These are phyloP conservation scores for Himantopus leucocephalus DNA, from an alignment of 2,113 vertebrate species.

Conservation along the genomic window DNA sequence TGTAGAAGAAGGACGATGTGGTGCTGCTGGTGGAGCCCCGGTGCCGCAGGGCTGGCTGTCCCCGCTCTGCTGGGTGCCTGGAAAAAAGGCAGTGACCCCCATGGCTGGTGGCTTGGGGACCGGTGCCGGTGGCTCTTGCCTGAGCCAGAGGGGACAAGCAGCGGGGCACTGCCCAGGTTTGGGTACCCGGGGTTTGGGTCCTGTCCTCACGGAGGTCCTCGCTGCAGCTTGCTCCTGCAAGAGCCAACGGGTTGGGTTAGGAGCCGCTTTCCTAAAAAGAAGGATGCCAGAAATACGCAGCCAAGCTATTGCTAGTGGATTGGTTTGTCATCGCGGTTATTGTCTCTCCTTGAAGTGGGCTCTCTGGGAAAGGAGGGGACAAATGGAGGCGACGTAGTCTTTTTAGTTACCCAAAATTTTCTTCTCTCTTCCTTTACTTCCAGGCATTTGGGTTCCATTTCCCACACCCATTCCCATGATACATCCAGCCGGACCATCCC, in stretches of 20 bases:
- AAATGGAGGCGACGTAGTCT: not conserved
- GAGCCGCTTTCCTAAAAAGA: not conserved
- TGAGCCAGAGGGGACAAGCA: not conserved
- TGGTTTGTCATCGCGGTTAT: not conserved
- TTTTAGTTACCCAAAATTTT: not conserved
- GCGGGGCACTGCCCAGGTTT: rapidly evolving
- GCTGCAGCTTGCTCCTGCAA: not conserved
- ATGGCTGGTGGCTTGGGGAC: not conserved
- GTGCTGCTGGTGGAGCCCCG: not conserved
- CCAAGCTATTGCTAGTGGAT: not conserved
- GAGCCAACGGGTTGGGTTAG: not conserved
- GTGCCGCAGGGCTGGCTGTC: not conserved
- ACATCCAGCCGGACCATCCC: not conserved
- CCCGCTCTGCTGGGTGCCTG: not conserved
- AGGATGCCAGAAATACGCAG: not conserved
- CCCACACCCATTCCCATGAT: rapidly evolving
- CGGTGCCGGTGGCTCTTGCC: not conserved
- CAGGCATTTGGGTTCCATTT: not conserved
- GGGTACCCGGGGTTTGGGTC: not conserved
- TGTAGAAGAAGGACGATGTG: not conserved
- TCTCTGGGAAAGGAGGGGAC: not conserved
- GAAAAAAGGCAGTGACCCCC: not conserved
- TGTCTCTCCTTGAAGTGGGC: not conserved
- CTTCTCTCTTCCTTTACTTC: not conserved
- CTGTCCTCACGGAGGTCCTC: not conserved